phyloP scores from a whole-genome alignment of 2,797 vertebrate species.

The Coilia nasus region DNA sequence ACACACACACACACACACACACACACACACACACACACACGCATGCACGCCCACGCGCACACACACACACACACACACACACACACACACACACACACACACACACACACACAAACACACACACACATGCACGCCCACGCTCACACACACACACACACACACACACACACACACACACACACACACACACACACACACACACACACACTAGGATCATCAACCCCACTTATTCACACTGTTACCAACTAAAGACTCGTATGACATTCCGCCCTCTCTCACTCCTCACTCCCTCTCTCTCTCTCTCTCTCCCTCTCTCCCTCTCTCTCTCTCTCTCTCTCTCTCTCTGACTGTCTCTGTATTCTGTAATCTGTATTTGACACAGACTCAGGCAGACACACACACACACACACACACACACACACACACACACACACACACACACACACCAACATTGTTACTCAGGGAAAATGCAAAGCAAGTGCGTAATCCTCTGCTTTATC shows the following conservation, averaged over 20 bases:
- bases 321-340: constrained; percentile 7
- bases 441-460: constrained; percentile 5
- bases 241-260: neutral
- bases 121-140: neutral
- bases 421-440: constrained; percentile 34
- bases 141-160: constrained; percentile 11
- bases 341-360: constrained; percentile 19
- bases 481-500: neutral
- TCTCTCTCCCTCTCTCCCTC: neutral
- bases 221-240: neutral
- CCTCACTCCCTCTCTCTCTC: neutral
- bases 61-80: neutral
- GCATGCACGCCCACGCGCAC: neutral
- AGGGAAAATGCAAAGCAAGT: neutral
- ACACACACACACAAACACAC: constrained; percentile 2
- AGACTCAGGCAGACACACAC: neutral
- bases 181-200: neutral
- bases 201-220: neutral
- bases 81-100: neutral
- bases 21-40: constrained; percentile 14
- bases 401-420: constrained; percentile 37
- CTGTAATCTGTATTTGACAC: no score
- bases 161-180: neutral
- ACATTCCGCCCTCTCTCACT: constrained; percentile 5
- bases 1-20: neutral